Evolutionary conservation across 2,797 vertebrate genomes (phyloP).

Genomic region (Arctocebus calabarensis): DNA sequence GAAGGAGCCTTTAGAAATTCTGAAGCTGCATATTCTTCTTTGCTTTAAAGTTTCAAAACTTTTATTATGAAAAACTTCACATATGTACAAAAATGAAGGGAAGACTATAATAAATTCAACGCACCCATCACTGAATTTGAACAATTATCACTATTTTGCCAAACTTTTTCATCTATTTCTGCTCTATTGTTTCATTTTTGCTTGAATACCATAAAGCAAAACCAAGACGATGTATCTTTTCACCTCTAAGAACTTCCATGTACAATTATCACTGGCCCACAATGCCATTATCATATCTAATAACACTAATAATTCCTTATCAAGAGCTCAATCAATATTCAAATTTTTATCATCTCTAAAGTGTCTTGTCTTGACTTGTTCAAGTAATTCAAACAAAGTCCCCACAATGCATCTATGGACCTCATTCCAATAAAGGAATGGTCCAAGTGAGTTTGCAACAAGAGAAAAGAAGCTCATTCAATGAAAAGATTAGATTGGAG

Average conservation of each 20-base stretch:
- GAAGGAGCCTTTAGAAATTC: background rate
- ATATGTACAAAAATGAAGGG: background rate
- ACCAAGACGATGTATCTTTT: background rate
- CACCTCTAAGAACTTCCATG: background rate
- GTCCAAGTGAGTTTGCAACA: background rate
- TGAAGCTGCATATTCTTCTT: background rate
- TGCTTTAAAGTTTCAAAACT: background rate
- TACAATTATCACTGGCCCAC: background rate
- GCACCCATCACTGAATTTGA: background rate
- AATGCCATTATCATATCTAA: background rate
- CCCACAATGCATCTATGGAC: accelerated
- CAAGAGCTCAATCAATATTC: background rate
- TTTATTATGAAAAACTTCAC: slow-evolving; percentile 17
- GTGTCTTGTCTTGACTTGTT: background rate
- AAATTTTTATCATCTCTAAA: background rate
- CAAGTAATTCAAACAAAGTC: background rate
- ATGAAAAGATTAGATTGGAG: background rate
- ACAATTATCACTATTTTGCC: background rate
- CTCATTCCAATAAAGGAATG: no score
- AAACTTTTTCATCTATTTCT: background rate
- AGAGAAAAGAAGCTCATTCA: background rate
- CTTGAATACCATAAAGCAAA: background rate
- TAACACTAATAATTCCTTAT: background rate
- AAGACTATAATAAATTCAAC: background rate
- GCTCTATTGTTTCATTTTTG: background rate